A percentile compares a stretch with the other conserved stretches of the same genome.
Conservation (phyloP, 2,888 invertebrate genomes). For the Drymonia ruficornis region DNA sequence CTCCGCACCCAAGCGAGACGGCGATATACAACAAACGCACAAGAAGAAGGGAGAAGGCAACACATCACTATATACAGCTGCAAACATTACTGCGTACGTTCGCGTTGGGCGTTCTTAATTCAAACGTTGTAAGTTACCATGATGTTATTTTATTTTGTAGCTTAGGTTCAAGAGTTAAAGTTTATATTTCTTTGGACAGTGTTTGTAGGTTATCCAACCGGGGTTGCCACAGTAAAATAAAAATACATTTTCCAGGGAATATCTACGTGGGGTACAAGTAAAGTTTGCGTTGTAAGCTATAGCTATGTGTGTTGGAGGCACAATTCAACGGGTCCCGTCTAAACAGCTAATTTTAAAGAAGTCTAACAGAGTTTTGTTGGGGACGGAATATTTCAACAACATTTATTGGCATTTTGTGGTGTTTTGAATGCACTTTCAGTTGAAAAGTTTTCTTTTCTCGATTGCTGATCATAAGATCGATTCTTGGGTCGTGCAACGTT, state of each 20-base stretch:
- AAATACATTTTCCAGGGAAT: slow-evolving; percentile 82
- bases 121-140: slow-evolving; percentile 50
- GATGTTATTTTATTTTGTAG: slow-evolving; percentile 29
- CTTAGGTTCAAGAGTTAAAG: slow-evolving; percentile 21
- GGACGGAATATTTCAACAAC: slow-evolving; percentile 23
- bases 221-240: slow-evolving; percentile 70
- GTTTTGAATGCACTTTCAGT: too few relatives aligned
- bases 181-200: slow-evolving; percentile 28
- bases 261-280: slow-evolving; percentile 78
- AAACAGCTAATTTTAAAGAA: slow-evolving; percentile 81
- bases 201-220: slow-evolving; percentile 44
- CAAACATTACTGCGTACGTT: slow-evolving; percentile 72
- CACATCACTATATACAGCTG: slow-evolving; percentile 76
- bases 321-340: slow-evolving; percentile 68
- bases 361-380: slow-evolving; percentile 49
- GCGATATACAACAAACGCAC: slow-evolving; percentile 31
- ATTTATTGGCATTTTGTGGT: too few relatives aligned
- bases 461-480: too few relatives aligned
- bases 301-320: slow-evolving; percentile 58
- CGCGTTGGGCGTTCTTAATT: slow-evolving; percentile 39
- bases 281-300: slow-evolving; percentile 70
- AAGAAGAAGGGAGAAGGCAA: slow-evolving; percentile 52
- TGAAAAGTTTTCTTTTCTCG: too few relatives aligned
- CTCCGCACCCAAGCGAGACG: slow-evolving; percentile 69
- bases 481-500: too few relatives aligned